Base-by-base conservation (phyloP, 2,888 invertebrate genomes). In the Stenoptilia bipunctidactyla region DNA sequence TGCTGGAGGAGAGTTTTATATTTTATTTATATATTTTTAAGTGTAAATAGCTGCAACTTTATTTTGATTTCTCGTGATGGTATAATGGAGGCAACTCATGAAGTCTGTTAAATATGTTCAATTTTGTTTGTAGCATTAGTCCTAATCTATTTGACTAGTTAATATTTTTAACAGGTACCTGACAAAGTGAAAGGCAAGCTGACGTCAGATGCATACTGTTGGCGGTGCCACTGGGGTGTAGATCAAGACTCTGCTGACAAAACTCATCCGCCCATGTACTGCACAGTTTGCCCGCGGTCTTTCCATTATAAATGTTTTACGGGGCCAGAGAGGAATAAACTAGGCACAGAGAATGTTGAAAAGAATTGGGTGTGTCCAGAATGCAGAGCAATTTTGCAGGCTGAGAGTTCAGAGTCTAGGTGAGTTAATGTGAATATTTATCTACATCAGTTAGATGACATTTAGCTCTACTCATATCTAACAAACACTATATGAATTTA, bases 171-270 rank as follows among this genome's bases (percentile, higher is more conserved):
- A 1, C 52, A 75, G 72, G 42, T 45, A 39, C 38, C 42, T 41
- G 59, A 59, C 1, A 60, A 55, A 20, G 4, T 8, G n/a, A 42
- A 37, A 8, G 57, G 51, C 35, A 79, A 69, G 47, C 54, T 72
- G 1, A 60, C 86, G 15, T 85, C 86, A 60, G 95, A 96, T 68
- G 84, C 87, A 12, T 97, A 91, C 67, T 98, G 97, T 69, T 98
- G 97, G 96, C 85, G 92, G 46, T 97, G 97, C 58, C 95, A 96
- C 60, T 89, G 90, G 58, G 89, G 90, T 36, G 85, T 85, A 1
- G 87, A 87, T 15, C 70, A 74, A 13, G 56, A 63, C n/a, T 60
- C 79, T 12, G 67, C 56, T 47, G 76, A 80, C 40, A 77, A 73
- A 45, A 45, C 52, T 0, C 45, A 62, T 5, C 45, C 61, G 4